These are phyloP conservation scores for Trachops cirrhosus DNA, from an alignment of 2,797 vertebrate species.

Conservation along the genomic window DNA sequence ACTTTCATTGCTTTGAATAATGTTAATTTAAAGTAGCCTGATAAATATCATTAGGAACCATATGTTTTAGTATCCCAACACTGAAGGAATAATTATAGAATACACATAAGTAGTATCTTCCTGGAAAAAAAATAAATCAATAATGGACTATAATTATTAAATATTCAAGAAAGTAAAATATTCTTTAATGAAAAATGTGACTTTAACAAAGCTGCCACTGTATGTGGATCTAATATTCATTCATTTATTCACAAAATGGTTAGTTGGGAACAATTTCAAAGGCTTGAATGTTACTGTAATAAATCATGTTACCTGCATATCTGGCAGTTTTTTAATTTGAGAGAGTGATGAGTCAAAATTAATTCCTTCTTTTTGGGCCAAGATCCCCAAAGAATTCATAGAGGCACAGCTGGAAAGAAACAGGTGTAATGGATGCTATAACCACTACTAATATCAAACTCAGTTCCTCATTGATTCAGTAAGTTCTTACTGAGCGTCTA, in stretches of 20 bases:
- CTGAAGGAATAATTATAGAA: not conserved
- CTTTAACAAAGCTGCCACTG: not conserved
- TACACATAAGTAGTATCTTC: not conserved
- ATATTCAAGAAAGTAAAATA: not conserved
- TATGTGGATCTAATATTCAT: not conserved
- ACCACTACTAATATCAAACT: not conserved
- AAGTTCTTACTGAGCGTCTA: not conserved
- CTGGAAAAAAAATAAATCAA: not conserved
- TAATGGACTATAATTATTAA: not conserved
- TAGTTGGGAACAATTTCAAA: not conserved
- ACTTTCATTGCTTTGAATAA: conserved; percentile 30
- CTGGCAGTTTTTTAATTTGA: not conserved
- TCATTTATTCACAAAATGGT: not conserved
- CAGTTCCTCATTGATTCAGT: not conserved
- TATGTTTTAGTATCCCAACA: not conserved
- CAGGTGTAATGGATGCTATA: not conserved
- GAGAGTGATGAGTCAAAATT: conserved; percentile 35
- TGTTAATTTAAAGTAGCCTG: not conserved
- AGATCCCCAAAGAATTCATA: not conserved
- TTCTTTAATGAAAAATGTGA: not conserved
- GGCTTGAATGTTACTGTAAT: not conserved
- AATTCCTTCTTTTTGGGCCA: not conserved
- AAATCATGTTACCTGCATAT: not conserved
- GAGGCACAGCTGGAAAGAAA: not conserved
- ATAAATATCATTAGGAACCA: not conserved